Conservation (phyloP, 2,113 vertebrate species). For the Heterotis niloticus region DNA sequence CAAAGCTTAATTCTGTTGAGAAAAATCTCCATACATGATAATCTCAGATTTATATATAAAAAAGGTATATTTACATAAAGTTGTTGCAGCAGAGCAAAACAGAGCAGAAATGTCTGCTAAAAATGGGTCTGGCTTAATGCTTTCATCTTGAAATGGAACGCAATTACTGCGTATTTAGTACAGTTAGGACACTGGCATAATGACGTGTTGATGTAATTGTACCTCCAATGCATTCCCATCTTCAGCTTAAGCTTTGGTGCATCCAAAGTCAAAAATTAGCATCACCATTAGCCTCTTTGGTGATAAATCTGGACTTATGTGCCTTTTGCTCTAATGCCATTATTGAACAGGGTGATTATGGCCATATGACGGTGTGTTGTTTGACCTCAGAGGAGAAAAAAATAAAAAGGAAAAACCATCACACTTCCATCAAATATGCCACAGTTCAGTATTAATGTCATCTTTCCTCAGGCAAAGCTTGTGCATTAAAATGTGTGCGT, state of each 20-base stretch:
- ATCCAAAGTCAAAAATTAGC: neutral
- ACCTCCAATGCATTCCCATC: neutral
- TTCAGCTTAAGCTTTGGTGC: neutral
- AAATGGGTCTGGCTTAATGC: constrained; percentile 7
- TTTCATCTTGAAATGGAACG: neutral
- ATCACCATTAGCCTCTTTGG: neutral
- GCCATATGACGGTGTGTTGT: neutral
- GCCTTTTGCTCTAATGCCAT: neutral
- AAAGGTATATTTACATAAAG: constrained; percentile 54
- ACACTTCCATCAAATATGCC: neutral
- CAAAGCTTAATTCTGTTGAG: constrained; percentile 53
- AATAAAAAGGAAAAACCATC: neutral
- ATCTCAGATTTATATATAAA: constrained; percentile 55
- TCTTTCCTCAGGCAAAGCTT: no score
- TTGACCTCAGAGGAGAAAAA: neutral
- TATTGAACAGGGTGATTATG: neutral
- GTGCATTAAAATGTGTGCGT: no score
- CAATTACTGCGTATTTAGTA: constrained; percentile 10
- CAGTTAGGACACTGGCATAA: constrained; percentile 7
- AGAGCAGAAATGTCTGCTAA: constrained; percentile 31
- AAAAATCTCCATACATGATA: constrained; percentile 59
- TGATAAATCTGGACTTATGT: neutral
- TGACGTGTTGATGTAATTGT: neutral
- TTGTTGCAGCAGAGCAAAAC: constrained; percentile 42
- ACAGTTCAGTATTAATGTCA: neutral